Conservation (phyloP, 1,140 invertebrate species). For the Cecropterus lyciades region DNA sequence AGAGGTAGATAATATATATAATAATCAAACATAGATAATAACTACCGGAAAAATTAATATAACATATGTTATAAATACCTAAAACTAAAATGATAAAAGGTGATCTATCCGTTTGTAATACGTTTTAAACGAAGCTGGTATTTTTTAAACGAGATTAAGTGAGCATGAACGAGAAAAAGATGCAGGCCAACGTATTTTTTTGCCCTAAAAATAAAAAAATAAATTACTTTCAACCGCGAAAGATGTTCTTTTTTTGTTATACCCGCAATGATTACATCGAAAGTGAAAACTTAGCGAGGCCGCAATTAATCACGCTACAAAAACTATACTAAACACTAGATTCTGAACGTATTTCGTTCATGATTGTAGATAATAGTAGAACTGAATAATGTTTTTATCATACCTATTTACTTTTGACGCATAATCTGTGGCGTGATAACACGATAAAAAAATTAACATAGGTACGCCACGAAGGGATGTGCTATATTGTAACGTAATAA, state of each 20-base stretch:
- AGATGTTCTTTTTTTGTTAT: slow-evolving; percentile 14
- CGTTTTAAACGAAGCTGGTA: neutral
- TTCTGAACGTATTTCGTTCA: slow-evolving; percentile 17
- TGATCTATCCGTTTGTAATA: no score
- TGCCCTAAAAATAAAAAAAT: neutral
- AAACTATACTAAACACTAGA: slow-evolving; percentile 22
- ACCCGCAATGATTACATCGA: slow-evolving; percentile 27
- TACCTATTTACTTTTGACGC: slow-evolving; percentile 19
- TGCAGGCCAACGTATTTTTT: neutral
- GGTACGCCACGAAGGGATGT: neutral
- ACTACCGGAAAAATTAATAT: no score
- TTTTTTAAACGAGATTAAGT: neutral
- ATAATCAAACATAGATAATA: no score
- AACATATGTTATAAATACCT: no score
- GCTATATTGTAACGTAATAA: slow-evolving; percentile 5
- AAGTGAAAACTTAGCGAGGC: slow-evolving; percentile 29
- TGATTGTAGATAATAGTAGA: slow-evolving; percentile 13
- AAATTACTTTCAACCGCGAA: slow-evolving; percentile 21
- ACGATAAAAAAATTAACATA: slow-evolving; percentile 33
- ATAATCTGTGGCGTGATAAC: slow-evolving; percentile 40
- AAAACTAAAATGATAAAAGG: no score
- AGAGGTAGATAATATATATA: no score
- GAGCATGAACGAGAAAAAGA: slow-evolving; percentile 1
- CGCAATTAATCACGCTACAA: slow-evolving; percentile 28
- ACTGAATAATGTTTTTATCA: slow-evolving; percentile 22